Conservation (phyloP, 2,888 invertebrate genomes). For the Nephrotoma flavescens region DNA sequence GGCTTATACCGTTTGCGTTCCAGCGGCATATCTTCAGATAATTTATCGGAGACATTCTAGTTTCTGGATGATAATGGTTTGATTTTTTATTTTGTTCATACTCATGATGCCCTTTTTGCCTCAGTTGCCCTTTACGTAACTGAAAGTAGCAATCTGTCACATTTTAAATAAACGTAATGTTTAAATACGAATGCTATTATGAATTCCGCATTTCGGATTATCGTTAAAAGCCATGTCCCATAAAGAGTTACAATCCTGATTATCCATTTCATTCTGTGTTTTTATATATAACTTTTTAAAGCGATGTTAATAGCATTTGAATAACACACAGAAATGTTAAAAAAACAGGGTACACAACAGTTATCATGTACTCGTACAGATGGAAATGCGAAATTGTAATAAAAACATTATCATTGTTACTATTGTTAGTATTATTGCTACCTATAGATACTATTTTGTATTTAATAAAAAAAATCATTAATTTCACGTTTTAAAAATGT, state of each 20-base stretch:
- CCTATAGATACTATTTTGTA: background rate
- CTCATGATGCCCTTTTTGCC: too few relatives aligned
- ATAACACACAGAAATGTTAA: background rate
- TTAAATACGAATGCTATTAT: background rate
- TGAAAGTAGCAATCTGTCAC: too few relatives aligned
- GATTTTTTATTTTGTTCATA: too few relatives aligned
- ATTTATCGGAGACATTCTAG: too few relatives aligned
- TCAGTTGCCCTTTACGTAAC: too few relatives aligned
- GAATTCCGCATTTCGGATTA: background rate
- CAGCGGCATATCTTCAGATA: too few relatives aligned
- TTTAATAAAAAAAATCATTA: background rate
- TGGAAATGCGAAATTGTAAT: background rate
- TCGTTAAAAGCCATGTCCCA: background rate
- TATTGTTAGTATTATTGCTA: background rate
- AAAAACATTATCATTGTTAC: background rate
- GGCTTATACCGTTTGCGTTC: too few relatives aligned
- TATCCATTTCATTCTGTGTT: background rate
- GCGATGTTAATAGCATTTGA: background rate
- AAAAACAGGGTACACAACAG: background rate
- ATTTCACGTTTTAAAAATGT: background rate
- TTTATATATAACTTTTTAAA: background rate
- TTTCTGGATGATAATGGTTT: too few relatives aligned
- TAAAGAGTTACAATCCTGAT: background rate
- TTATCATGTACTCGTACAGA: background rate
- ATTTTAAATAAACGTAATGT: too few relatives aligned